A percentile compares a stretch with the other conserved stretches of the same genome.
Conservation (phyloP, 2,113 vertebrate species). For the Psettodes erumei region DNA sequence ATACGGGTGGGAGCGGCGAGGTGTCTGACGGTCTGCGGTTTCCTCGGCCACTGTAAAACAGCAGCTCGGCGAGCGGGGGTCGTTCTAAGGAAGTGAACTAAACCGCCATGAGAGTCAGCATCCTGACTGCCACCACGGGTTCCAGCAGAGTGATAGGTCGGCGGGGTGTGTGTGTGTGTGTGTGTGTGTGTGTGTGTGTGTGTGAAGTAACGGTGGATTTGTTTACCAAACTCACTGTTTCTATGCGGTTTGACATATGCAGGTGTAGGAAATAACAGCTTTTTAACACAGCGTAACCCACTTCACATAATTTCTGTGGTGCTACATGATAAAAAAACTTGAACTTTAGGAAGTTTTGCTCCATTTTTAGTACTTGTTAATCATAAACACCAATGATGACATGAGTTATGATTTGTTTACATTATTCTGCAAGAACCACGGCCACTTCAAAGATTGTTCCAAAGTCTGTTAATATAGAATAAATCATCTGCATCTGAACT, state of each 20-base stretch:
- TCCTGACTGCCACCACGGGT: slow-evolving; percentile 57
- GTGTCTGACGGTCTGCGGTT: slow-evolving; percentile 69
- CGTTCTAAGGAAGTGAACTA: slow-evolving; percentile 71
- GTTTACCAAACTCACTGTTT: slow-evolving; percentile 37
- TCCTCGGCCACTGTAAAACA: slow-evolving; percentile 68
- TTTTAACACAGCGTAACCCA: slow-evolving; percentile 22
- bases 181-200: neutral
- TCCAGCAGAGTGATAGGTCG: slow-evolving; percentile 32
- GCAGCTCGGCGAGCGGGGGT: slow-evolving; percentile 53
- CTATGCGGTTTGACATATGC: slow-evolving; percentile 1
- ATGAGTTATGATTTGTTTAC: neutral
- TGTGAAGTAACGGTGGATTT: neutral
- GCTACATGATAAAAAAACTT: neutral
- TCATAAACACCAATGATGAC: neutral
- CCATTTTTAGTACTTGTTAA: neutral
- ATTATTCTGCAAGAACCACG: neutral
- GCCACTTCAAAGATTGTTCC: neutral
- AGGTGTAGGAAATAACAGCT: slow-evolving; percentile 48
- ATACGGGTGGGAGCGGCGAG: slow-evolving; percentile 41
- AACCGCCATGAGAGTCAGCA: slow-evolving; percentile 65
- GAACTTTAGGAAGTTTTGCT: neutral
- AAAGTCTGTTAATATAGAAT: slow-evolving; percentile 3
- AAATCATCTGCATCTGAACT: neutral
- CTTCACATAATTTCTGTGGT: slow-evolving; percentile 15
- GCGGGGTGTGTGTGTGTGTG: neutral